Conservation (phyloP, 2,797 vertebrate genomes). For the Myoxocephalus aenaeus region DNA sequence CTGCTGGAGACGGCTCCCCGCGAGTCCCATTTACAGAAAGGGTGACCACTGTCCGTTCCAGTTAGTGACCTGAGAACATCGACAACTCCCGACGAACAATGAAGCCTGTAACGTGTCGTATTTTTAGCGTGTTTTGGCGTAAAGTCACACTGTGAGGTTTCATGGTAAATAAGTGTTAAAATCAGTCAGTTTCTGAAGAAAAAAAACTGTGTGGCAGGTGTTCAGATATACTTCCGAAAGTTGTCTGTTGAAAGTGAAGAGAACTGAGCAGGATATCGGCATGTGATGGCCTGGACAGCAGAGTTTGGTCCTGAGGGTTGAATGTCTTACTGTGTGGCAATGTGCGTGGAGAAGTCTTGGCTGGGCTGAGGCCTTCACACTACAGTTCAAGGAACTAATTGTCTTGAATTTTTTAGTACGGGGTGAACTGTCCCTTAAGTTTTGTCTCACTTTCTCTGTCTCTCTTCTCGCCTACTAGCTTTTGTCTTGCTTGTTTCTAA, state of each 20-base stretch:
- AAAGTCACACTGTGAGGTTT: conserved; percentile 66
- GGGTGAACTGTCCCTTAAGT: background rate
- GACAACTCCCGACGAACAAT: conserved; percentile 35
- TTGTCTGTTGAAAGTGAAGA: conserved; percentile 41
- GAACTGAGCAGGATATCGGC: conserved; percentile 21
- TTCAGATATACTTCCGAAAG: conserved; percentile 50
- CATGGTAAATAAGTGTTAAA: conserved; percentile 65
- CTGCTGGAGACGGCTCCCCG: conserved; percentile 74
- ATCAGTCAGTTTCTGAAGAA: conserved; percentile 25
- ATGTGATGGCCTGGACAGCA: conserved; percentile 8
- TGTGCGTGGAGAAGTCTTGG: conserved; percentile 46
- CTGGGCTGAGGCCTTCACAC: conserved; percentile 44
- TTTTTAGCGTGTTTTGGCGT: conserved; percentile 36
- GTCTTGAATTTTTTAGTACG: background rate
- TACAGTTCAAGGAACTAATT: background rate
- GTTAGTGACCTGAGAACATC: conserved; percentile 61
- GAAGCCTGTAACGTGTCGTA: conserved; percentile 18
- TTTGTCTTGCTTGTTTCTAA: background rate
- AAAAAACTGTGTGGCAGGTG: conserved; percentile 50
- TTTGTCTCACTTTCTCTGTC: background rate
- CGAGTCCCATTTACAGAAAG: conserved; percentile 68
- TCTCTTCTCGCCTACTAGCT: background rate
- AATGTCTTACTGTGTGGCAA: conserved; percentile 37
- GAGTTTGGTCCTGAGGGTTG: conserved; percentile 13
- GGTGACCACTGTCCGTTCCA: conserved; percentile 73